Evolutionary conservation across 2,797 vertebrate genomes (phyloP).

Genomic region (Phoxinus dragarum): DNA sequence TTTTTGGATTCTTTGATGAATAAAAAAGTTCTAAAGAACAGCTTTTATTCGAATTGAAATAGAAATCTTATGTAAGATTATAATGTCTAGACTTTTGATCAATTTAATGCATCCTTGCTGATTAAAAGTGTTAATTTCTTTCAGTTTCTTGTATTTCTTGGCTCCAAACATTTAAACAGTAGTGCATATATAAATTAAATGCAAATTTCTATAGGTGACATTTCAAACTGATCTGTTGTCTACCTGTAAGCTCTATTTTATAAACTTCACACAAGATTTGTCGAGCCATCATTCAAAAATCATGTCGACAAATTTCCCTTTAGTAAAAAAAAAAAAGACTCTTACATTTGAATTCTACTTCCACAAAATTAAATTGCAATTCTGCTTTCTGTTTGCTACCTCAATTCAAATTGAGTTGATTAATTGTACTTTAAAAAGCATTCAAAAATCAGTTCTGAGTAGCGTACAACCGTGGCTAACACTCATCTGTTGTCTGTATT

Average conservation of each 20-base stretch:
- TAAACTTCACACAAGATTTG: background rate
- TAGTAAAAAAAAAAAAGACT: background rate
- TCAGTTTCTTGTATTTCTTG: background rate
- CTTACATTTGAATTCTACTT: background rate
- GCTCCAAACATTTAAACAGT: background rate
- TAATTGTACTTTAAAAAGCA: background rate
- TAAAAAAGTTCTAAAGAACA: background rate
- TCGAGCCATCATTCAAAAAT: too few species aligned
- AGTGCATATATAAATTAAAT: background rate
- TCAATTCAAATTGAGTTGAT: background rate
- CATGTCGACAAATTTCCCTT: background rate
- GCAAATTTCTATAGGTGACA: background rate
- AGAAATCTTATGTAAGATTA: background rate
- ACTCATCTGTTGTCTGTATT: slow-evolving; percentile 5
- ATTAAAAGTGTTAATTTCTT: background rate
- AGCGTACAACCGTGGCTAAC: background rate
- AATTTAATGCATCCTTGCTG: background rate
- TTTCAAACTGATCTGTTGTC: background rate
- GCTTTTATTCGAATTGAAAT: background rate
- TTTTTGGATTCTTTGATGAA: background rate
- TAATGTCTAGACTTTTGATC: background rate
- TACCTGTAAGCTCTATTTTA: background rate
- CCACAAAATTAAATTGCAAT: background rate
- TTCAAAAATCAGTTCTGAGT: background rate
- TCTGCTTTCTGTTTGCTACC: background rate